Conservation (phyloP, 2,113 vertebrate species). For the Rostratula benghalensis region DNA sequence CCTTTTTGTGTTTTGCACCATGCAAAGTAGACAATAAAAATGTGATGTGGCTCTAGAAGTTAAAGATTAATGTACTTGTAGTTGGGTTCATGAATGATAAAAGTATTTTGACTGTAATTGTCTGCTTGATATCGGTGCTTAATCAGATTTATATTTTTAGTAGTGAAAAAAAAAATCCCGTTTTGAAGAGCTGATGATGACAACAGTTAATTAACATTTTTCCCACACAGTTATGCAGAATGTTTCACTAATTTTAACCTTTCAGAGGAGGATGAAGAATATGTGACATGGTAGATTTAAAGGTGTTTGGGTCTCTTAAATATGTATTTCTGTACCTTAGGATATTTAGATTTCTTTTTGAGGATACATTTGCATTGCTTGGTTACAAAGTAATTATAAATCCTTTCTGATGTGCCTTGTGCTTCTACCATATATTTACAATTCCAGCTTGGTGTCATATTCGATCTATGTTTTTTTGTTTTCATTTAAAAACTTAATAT, state of each 20-base stretch:
- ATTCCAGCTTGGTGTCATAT: background rate
- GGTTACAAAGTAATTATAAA: background rate
- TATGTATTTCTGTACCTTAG: background rate
- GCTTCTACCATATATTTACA: background rate
- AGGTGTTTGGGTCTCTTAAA: background rate
- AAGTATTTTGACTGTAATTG: background rate
- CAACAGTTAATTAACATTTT: background rate
- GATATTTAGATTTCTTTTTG: background rate
- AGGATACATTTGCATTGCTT: background rate
- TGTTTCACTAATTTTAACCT: conserved; percentile 7
- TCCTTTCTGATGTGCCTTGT: background rate
- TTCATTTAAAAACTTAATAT: background rate
- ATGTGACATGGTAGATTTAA: background rate
- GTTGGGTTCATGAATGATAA: background rate
- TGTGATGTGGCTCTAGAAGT: background rate
- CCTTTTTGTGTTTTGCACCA: background rate
- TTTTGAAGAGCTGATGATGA: background rate
- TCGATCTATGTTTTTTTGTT: background rate
- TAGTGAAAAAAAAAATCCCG: background rate
- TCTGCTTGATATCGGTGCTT: background rate
- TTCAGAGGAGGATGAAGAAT: background rate
- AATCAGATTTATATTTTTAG: background rate
- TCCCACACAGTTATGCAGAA: background rate
- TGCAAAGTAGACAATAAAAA: background rate
- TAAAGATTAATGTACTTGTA: conserved; percentile 2